Conservation (phyloP, 2,113 vertebrate species). For the Pholis gunnellus region DNA sequence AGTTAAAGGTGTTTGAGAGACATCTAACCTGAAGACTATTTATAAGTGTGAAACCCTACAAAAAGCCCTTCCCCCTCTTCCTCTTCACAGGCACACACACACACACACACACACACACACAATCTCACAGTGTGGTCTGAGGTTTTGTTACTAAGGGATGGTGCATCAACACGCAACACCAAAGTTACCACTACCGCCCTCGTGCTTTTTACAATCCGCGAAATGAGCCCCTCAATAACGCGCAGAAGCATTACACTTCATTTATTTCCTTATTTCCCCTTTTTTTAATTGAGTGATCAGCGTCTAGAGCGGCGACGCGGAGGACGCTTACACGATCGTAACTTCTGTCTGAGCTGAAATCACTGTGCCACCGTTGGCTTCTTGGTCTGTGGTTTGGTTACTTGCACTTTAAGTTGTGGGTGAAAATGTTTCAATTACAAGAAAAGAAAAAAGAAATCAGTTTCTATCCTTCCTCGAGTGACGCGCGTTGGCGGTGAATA, state of each 20-base stretch:
- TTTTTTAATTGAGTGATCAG: background rate
- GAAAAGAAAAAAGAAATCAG: conserved; percentile 17
- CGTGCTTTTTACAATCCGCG: conserved; percentile 18
- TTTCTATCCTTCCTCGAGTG: background rate
- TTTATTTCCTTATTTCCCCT: background rate
- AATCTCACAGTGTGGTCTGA: conserved; percentile 73
- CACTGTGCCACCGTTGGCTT: conserved; percentile 26
- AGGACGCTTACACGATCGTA: background rate
- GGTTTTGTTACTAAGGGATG: conserved; percentile 72
- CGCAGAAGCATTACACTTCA: background rate
- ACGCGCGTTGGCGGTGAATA: background rate
- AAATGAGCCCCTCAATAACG: background rate
- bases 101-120: conserved; percentile 47
- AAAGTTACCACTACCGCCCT: conserved; percentile 41
- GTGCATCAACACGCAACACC: conserved; percentile 59
- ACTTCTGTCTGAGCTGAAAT: conserved; percentile 25
- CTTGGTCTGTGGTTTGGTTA: conserved; percentile 72
- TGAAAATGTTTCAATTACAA: conserved; percentile 20
- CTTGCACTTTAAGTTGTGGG: conserved; percentile 39
- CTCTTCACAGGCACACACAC: conserved; percentile 26
- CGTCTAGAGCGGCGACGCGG: background rate
- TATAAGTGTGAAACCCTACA: conserved; percentile 57
- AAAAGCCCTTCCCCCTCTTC: conserved; percentile 9
- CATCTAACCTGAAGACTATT: conserved; percentile 54
- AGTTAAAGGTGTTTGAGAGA: conserved; percentile 24